Conservation (phyloP, 2,113 vertebrate genomes). For the Albula glossodonta region DNA sequence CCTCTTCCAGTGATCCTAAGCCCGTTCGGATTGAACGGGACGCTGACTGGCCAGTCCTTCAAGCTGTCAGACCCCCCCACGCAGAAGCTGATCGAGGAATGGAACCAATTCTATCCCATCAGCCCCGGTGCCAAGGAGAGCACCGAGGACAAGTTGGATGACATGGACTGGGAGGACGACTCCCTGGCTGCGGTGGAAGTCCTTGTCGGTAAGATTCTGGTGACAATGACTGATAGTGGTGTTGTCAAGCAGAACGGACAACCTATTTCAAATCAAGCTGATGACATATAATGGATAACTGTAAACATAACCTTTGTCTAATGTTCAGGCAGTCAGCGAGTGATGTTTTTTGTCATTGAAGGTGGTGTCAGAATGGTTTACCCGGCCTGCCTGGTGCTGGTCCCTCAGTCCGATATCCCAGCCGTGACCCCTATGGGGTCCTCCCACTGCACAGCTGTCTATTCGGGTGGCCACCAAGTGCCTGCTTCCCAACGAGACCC, state of each 20-base stretch:
- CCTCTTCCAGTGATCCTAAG: slow-evolving; percentile 87
- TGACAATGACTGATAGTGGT: background rate
- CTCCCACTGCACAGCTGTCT: slow-evolving; percentile 85
- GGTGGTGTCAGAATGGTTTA: slow-evolving; percentile 98
- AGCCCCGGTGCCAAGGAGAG: slow-evolving; percentile 84
- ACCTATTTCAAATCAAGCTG: background rate
- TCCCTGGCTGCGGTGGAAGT: slow-evolving; percentile 97
- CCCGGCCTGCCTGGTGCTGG: slow-evolving; percentile 92
- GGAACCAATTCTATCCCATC: slow-evolving; percentile 98
- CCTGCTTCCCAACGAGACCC: slow-evolving; percentile 93
- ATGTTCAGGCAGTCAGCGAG: background rate
- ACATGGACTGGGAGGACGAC: slow-evolving; percentile 98
- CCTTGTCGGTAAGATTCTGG: slow-evolving; percentile 83
- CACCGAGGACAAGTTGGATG: slow-evolving; percentile 86
- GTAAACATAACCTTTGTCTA: too few relatives aligned
- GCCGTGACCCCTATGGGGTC: slow-evolving; percentile 79
- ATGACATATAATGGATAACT: too few relatives aligned
- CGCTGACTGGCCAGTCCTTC: slow-evolving; percentile 95
- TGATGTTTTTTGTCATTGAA: slow-evolving; percentile 46
- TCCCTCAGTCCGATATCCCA: slow-evolving; percentile 95
- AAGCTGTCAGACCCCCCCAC: slow-evolving; percentile 96
- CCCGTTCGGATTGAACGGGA: slow-evolving; percentile 95
- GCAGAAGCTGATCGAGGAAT: slow-evolving; percentile 95
- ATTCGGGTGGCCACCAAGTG: slow-evolving; percentile 91
- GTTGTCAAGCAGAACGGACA: background rate